Evolutionary conservation across 2,113 vertebrate species (phyloP), one percentile per base, ranked within the genome.

Genomic region (Vidua macroura): DNA sequence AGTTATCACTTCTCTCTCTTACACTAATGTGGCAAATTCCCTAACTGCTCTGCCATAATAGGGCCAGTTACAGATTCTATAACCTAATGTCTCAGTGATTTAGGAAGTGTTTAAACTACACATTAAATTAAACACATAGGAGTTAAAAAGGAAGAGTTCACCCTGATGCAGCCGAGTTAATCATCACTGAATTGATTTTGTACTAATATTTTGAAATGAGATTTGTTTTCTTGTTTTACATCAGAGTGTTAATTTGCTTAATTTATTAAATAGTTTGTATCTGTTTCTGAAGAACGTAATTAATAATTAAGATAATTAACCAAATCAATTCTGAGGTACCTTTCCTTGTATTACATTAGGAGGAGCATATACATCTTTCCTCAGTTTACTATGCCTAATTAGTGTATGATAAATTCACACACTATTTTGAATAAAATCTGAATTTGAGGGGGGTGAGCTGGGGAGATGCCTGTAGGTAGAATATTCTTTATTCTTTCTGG

Each of bases 211-310:
- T 51, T 70, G 44, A 91, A 73, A 77, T 80, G 9, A 84, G 51
- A 80, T 96, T 93, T 94, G 74, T 95, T 95, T 95, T 88, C 82
- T 74, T 92, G 44, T 86, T 96, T 96, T 86, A 24, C n/a, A 62
- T 75, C 52, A 62, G 23, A 62, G 28, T 79, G 56, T 23, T 84
- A 75, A 80, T 95, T 92, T 88, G 37, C 79, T 52, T 56, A 41
- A 93, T 93, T 76, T 88, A 72, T 91, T 92, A 86, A 91, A 87
- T 52, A 86, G 59, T 23, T 52, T 91, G n/a, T 55, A 14, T 75
- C 59, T 87, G 23, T 91, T 96, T 84, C 66, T 82, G 37, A 30
- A 79, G 51, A 96, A 73, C 35, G 13, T 86, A 81, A 85, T 91
- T 92, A 91, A 88, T 95, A 83, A 94, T 93, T 95, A 81, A 77